Evolutionary conservation across 2,797 vertebrate genomes (phyloP).

Genomic region (Mareca strepera): DNA sequence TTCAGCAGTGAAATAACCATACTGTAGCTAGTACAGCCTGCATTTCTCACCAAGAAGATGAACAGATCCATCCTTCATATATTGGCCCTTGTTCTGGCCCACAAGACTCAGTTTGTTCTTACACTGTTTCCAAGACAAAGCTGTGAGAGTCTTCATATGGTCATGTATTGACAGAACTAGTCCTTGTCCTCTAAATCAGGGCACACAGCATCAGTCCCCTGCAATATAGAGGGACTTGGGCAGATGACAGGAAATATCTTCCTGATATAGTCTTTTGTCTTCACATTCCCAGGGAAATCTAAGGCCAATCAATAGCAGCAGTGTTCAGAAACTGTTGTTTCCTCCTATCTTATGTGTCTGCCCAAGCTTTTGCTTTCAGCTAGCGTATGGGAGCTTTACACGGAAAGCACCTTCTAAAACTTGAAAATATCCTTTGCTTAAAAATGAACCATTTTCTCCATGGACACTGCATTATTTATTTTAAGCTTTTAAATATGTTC

Average conservation of each 20-base stretch:
- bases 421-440: neutral
- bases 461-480: neutral
- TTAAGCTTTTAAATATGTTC: neutral
- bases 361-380: neutral
- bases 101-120: neutral
- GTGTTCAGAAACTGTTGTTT: neutral
- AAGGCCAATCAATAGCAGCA: fast-evolving
- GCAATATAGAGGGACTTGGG: neutral
- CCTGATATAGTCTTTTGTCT: neutral
- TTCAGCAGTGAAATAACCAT: neutral
- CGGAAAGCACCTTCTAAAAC: neutral
- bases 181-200: neutral
- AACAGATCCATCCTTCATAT: neutral
- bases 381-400: neutral
- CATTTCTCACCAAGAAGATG: neutral
- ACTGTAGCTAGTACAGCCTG: neutral
- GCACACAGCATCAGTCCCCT: neutral
- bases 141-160: fast-evolving
- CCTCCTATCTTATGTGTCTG: neutral
- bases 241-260: neutral
- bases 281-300: neutral
- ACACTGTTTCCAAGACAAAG: neutral
- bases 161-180: neutral
- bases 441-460: neutral
- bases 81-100: neutral